Evolutionary conservation across 2,797 vertebrate genomes (phyloP).

Genomic region (Microctenopoma lineatum): DNA sequence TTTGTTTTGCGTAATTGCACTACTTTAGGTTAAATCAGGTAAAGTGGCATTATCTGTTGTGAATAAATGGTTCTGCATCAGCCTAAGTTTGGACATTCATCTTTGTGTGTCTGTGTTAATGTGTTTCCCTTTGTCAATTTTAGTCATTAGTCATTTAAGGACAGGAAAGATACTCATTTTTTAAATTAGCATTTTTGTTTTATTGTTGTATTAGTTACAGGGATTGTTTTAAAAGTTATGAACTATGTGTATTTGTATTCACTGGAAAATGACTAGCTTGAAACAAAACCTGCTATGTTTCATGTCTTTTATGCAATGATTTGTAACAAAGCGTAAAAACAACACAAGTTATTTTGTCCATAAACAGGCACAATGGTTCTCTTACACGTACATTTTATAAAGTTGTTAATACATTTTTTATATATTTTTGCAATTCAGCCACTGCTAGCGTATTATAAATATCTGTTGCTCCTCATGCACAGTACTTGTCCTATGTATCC

Average conservation of each 20-base stretch:
- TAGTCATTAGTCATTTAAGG: slow-evolving; percentile 1
- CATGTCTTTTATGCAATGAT: not conserved
- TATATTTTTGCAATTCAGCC: too few relatives aligned
- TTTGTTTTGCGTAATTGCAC: slow-evolving; percentile 63
- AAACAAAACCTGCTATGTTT: not conserved
- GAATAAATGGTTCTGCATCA: slow-evolving; percentile 79
- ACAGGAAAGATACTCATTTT: not conserved
- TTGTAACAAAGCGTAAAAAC: not conserved
- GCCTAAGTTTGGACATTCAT: slow-evolving; percentile 77
- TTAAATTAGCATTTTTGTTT: not conserved
- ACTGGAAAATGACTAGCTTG: too few relatives aligned
- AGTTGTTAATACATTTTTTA: too few relatives aligned
- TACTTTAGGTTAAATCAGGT: slow-evolving; percentile 64
- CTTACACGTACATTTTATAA: too few relatives aligned
- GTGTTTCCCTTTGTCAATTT: slow-evolving; percentile 27
- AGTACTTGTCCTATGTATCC: too few relatives aligned
- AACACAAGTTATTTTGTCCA: too few relatives aligned
- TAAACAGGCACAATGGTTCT: too few relatives aligned
- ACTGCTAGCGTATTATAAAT: too few relatives aligned
- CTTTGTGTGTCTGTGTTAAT: slow-evolving; percentile 76
- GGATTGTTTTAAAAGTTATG: not conserved
- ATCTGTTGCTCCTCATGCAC: too few relatives aligned
- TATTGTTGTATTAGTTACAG: not conserved
- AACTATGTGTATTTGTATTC: not conserved
- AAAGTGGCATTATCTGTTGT: slow-evolving; percentile 67